phyloP scores from a whole-genome alignment of 2,888 invertebrate genomes.

The Phengaris alcon region DNA sequence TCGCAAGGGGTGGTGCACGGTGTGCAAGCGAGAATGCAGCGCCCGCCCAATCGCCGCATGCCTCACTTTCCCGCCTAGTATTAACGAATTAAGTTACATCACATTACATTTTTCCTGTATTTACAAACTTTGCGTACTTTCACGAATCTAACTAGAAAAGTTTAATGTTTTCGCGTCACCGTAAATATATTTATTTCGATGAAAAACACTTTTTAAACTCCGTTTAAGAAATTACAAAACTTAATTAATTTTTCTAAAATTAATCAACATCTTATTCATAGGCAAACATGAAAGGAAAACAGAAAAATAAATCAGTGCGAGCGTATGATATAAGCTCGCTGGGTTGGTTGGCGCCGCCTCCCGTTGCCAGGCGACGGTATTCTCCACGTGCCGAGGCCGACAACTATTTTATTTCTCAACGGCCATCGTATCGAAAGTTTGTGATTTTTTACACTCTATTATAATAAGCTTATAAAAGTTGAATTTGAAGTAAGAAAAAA shows the following conservation, averaged over 20 bases:
- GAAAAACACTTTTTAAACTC: neutral
- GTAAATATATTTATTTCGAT: neutral
- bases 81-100: slow-evolving; percentile 51
- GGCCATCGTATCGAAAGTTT: neutral
- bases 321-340: slow-evolving; percentile 39
- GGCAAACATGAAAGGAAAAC: slow-evolving; percentile 36
- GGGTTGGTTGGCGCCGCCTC: slow-evolving; percentile 56
- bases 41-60: slow-evolving; percentile 76
- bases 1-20: slow-evolving; percentile 71
- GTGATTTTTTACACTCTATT: neutral
- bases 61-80: slow-evolving; percentile 78
- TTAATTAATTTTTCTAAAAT: neutral
- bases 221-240: no score
- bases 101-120: slow-evolving; percentile 41
- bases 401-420: slow-evolving; percentile 40
- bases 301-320: slow-evolving; percentile 39
- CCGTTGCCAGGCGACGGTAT: slow-evolving; percentile 59
- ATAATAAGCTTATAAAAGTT: slow-evolving; percentile 7
- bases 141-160: neutral
- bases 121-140: neutral
- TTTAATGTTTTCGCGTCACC: neutral
- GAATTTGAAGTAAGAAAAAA: no score
- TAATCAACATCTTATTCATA: slow-evolving; percentile 5
- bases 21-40: slow-evolving; percentile 78
- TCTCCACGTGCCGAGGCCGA: slow-evolving; percentile 44